Evolutionary conservation across 2,113 vertebrate species (phyloP), one percentile per base, ranked within the genome.

Genomic region (Pituophis catenifer): DNA sequence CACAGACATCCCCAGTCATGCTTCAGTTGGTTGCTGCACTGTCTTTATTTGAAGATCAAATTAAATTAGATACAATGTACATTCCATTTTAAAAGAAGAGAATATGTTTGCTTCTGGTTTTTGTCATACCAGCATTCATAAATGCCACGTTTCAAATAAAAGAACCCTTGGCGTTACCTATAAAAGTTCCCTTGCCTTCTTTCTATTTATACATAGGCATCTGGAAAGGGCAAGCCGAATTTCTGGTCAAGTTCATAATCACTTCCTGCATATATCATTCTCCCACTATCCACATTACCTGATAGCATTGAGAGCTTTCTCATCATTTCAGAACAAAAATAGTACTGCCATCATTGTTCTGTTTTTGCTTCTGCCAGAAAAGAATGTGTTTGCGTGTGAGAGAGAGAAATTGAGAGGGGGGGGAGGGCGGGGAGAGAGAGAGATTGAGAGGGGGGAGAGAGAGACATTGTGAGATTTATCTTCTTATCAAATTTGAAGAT

Each of bases 31-130:
- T 59, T 15, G 24, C 58, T 87, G 8, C 29, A 87, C 58, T 87
- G 87, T 62, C 44, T 48, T 62, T 59, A 10, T 52, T 58, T 86
- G 38, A 44, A 92, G 91, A 92, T 92, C 91, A 88, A 87, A 59
- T 50, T 59, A 62, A 88, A 88, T 92, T 92, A 92, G 24, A 29
- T 92, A 15, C 91, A 92, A 65, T 53, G 57, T 52, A 62, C 48
- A 92, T 62, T 62, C 57, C 57, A 62, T 58, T 92, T 91, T 87
- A n/a, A 87, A 91, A 81, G 75, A 81, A 81, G 33, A 90, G 55
- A 55, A 86, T 85, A 24, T 33, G 24, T 85, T 53, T 57, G 62
- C 52, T 85, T 55, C 90, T 81, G 65, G 24, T n/a, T 88, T 92
- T 48, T 92, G 24, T 58, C 57, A 62, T 92, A n/a, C 86, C 21